Evolutionary conservation across 53 echinoderm and acorn worm species (phyloP).

Genomic region (Stichopus horrens): DNA sequence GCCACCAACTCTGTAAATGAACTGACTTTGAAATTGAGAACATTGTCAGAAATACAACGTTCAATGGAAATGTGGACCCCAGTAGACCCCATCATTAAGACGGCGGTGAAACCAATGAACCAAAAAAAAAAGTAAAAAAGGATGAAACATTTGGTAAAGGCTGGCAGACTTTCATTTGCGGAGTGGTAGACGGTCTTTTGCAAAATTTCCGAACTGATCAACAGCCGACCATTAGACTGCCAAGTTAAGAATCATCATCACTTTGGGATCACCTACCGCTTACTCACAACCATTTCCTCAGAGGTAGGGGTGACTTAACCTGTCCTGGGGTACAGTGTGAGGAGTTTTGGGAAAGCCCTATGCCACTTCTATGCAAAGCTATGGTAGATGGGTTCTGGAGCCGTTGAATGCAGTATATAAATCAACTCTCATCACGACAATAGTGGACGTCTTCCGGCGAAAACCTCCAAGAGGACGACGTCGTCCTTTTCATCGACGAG

Average conservation of each 20-base stretch:
- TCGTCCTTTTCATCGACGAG: conserved; percentile 64
- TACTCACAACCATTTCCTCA: conserved; percentile 77
- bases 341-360: conserved; percentile 21
- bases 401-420: conserved; percentile 58
- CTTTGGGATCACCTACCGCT: conserved; percentile 73
- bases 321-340: conserved; percentile 52
- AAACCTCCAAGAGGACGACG: conserved; percentile 56
- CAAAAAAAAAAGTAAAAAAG: conserved; percentile 47
- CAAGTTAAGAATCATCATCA: conserved; percentile 58
- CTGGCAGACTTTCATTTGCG: conserved; percentile 52
- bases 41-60: conserved; percentile 57
- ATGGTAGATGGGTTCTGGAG: conserved; percentile 54
- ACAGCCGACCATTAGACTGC: conserved; percentile 65
- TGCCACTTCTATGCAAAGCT: conserved; percentile 41
- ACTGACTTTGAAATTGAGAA: conserved; percentile 58
- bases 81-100: conserved; percentile 45
- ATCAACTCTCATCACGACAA: conserved; percentile 65
- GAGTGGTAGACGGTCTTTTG: conserved; percentile 57
- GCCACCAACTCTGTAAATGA: conserved; percentile 69
- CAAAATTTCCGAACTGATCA: conserved; percentile 62
- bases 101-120: conserved; percentile 48
- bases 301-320: conserved; percentile 48
- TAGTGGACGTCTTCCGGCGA: conserved; percentile 50
- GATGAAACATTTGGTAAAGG: conserved; percentile 55
- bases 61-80: conserved; percentile 61